Evolutionary conservation across 1,140 invertebrate species (phyloP).

Genomic region (Aphaenogaster floridana): DNA sequence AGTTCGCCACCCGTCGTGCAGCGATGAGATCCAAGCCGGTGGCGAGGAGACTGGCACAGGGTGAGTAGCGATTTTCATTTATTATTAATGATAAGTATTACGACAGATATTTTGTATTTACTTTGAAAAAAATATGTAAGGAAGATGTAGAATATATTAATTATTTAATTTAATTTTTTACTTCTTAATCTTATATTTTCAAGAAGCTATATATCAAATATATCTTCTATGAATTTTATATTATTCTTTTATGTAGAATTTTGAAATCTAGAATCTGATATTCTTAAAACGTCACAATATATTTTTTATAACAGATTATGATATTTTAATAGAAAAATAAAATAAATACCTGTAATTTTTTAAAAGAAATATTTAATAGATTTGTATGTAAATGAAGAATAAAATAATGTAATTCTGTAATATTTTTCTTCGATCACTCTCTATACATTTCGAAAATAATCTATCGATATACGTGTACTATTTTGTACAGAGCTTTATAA

Average conservation of each 20-base stretch:
- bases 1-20: slow-evolving; percentile 77
- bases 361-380: not conserved
- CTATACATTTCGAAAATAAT: not conserved
- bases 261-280: not conserved
- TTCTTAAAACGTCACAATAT: not conserved
- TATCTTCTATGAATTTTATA: not conserved
- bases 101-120: not conserved
- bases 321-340: not conserved
- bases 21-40: slow-evolving; percentile 87
- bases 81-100: not conserved
- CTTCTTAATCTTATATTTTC: not conserved
- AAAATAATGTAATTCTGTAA: not conserved
- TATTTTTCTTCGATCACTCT: not conserved
- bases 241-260: not conserved
- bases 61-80: slow-evolving; percentile 77
- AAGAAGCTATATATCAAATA: not conserved
- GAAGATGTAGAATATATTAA: not conserved
- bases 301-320: not conserved
- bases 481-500: not conserved
- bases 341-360: not conserved
- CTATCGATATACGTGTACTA: not conserved
- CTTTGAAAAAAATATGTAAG: not conserved
- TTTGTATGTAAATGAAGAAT: not conserved
- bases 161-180: not conserved
- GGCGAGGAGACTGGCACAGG: slow-evolving; percentile 86